These are phyloP conservation scores for Ochropacha duplaris DNA, from an alignment of 2,888 invertebrate species.

Conservation along the genomic window DNA sequence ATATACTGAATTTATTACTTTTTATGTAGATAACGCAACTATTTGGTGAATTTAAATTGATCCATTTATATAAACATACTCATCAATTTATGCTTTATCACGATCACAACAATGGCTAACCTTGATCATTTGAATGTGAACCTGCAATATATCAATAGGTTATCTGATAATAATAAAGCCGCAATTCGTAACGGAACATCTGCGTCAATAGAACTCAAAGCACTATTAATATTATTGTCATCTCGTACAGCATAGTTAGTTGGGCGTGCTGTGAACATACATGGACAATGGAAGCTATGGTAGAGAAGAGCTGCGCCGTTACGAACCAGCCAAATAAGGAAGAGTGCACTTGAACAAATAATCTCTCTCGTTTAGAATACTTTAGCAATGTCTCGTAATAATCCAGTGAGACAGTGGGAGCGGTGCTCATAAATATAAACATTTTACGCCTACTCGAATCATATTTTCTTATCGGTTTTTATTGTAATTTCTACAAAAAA, in stretches of 20 bases:
- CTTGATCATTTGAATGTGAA: background rate
- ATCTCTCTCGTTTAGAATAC: slow-evolving; percentile 49
- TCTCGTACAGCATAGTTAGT: slow-evolving; percentile 24
- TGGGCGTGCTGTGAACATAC: slow-evolving; percentile 21
- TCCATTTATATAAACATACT: no score
- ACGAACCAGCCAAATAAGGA: slow-evolving; percentile 47
- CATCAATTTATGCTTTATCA: background rate
- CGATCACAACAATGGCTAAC: background rate
- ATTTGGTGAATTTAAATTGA: no score
- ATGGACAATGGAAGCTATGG: slow-evolving; percentile 23
- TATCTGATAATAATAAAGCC: background rate
- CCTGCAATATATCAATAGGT: background rate
- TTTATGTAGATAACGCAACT: no score
- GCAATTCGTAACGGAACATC: slow-evolving; percentile 14
- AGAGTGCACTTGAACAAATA: slow-evolving; percentile 73
- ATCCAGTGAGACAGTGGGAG: slow-evolving; percentile 54
- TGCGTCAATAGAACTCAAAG: slow-evolving; percentile 29
- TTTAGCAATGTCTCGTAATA: slow-evolving; percentile 46
- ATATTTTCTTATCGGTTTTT: slow-evolving; percentile 30
- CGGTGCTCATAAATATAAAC: slow-evolving; percentile 43
- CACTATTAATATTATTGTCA: slow-evolving; percentile 34
- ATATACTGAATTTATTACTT: background rate
- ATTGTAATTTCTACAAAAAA: slow-evolving; percentile 25
- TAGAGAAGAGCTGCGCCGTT: slow-evolving; percentile 31
- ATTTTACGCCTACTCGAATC: slow-evolving; percentile 39